A percentile compares a stretch with the other conserved stretches of the same genome.
Evolutionary conservation across 1,140 invertebrate species (phyloP).

Genomic region (Papilio aristodemus): DNA sequence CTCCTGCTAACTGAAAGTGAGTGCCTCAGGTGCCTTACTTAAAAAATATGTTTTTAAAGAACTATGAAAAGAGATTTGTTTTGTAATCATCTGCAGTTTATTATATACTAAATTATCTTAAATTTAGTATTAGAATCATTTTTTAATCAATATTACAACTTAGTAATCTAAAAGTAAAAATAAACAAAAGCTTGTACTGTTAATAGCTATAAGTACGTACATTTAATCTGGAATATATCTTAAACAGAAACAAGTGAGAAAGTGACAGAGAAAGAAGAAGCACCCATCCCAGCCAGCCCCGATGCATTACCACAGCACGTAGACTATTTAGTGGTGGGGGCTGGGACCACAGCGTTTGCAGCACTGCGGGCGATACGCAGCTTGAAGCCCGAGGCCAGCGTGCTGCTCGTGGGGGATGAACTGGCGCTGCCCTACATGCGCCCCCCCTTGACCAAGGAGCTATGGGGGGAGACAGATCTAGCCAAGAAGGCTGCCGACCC

Average conservation of each 20-base stretch:
- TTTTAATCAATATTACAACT: too few relatives aligned
- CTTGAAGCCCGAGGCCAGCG: constrained; percentile 55
- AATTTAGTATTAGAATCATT: too few relatives aligned
- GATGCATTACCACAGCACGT: constrained; percentile 50
- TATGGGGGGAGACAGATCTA: constrained; percentile 54
- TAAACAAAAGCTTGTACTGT: too few relatives aligned
- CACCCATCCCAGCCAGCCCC: constrained; percentile 36
- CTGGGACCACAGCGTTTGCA: constrained; percentile 67
- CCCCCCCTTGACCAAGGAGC: constrained; percentile 58
- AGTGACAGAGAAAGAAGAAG: constrained; percentile 31
- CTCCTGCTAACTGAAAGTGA: neutral
- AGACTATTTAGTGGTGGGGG: constrained; percentile 67
- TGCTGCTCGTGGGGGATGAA: constrained; percentile 52
- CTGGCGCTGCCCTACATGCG: constrained; percentile 63
- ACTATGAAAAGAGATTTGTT: too few relatives aligned
- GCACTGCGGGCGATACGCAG: constrained; percentile 65
- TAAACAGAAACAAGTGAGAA: constrained; percentile 13
- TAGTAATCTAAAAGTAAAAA: neutral
- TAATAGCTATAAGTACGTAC: too few relatives aligned
- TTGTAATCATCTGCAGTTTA: too few relatives aligned
- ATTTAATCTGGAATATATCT: neutral
- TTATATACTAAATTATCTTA: too few relatives aligned
- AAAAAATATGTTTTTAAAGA: too few relatives aligned
- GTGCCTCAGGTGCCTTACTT: too few relatives aligned
- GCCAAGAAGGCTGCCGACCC: constrained; percentile 38